Evolutionary conservation across 2,113 vertebrate genomes (phyloP), one percentile per base, ranked within the genome.

Genomic region (Ornithorhynchus anatinus): DNA sequence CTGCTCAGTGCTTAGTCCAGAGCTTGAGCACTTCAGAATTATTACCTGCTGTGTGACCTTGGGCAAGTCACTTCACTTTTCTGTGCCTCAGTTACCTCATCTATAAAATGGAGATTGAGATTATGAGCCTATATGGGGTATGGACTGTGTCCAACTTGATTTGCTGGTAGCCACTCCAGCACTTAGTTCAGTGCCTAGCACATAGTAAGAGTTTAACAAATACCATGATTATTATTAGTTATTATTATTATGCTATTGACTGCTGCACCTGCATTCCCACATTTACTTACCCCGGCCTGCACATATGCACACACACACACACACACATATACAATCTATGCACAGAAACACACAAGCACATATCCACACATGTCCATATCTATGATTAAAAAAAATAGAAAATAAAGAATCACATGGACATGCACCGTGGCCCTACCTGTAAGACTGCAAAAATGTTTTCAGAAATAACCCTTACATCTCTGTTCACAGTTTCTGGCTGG

Each of bases 191-290:
- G 13, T 19, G 10, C 35, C 39, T 25, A 29, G 14, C 19, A 31
- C 13, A 5, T 37, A 17, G 27, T 8, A 20, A 31, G 31, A 36
- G 38, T 53, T 42, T 75, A 19, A 27, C 39, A 53, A 27, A 42
- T 53, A 69, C 67, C 48, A 31, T 29, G 74, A 64, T 22, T 25
- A 45, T 27, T 32, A 37, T 36, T 7, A 69, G 39, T 43, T 13
- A 12, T 36, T 44, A 42, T 29, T 65, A 29, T 2, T 45, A 4
- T 16, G 5, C 33, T 27, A 27, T 7, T 3, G 20, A 48, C 7
- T 22, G 31, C 60, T 74, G 32, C 67, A 43, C 67, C 56, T 70
- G 56, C 75, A 62, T 22, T 12, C 47, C 42, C 52, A 52, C 60
- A 65, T 62, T 44, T 25, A 43, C 68, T 60, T 48, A 22, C 52